phyloP scores from a whole-genome alignment of 2,797 vertebrate genomes.

The Acropternis orthonyx region DNA sequence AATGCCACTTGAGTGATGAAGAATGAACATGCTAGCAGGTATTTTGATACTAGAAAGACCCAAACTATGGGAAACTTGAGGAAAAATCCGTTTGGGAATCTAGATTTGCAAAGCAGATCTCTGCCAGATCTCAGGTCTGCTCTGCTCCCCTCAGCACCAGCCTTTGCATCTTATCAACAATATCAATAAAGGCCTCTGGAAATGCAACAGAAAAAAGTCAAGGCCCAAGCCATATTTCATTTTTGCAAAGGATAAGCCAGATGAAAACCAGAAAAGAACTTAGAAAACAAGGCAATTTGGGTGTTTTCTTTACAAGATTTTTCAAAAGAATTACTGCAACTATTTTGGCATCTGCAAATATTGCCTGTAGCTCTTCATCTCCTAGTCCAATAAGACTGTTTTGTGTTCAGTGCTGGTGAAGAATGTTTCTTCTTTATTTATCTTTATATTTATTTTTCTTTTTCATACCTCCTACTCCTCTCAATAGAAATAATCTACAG shows the following conservation, averaged over 20 bases:
- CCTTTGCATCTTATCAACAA: neutral
- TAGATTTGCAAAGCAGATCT: neutral
- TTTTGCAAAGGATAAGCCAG: neutral
- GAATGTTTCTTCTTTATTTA: neutral
- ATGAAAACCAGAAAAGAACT: neutral
- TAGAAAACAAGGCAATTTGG: neutral
- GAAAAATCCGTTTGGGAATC: neutral
- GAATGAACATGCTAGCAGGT: neutral
- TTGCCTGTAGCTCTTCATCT: neutral
- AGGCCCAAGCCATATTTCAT: neutral
- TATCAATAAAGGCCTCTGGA: neutral
- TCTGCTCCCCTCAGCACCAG: neutral
- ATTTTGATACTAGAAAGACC: neutral
- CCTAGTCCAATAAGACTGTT: neutral
- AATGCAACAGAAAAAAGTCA: neutral
- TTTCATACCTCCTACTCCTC: neutral
- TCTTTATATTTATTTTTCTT: constrained; percentile 1
- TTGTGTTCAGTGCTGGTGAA: neutral
- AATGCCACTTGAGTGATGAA: neutral
- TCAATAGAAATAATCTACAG: neutral
- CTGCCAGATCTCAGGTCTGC: neutral
- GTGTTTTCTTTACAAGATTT: neutral
- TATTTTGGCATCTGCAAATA: neutral
- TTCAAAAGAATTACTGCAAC: neutral
- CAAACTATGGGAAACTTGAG: neutral